Evolutionary conservation across 2,888 invertebrate genomes (phyloP).

Genomic region (Drosophila fulvimacula): DNA sequence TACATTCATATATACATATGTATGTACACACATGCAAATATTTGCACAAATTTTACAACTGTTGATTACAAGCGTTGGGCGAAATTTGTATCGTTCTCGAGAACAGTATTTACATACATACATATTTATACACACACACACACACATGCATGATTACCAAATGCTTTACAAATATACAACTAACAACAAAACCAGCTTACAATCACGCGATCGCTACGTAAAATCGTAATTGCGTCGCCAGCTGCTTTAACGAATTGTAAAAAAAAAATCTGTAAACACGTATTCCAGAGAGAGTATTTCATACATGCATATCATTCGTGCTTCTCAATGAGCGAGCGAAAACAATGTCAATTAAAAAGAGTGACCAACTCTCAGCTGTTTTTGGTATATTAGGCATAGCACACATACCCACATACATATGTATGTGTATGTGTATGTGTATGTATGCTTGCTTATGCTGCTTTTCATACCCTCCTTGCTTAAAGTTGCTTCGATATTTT

Average conservation of each 20-base stretch:
- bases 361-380: conserved; percentile 33
- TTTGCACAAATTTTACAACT: neutral
- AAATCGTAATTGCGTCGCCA: conserved; percentile 25
- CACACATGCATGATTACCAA: neutral
- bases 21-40: neutral
- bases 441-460: neutral
- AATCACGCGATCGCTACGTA: conserved; percentile 24
- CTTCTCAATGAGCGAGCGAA: neutral
- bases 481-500: neutral
- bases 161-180: neutral
- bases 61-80: neutral
- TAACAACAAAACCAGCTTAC: conserved; percentile 10
- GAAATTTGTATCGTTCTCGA: neutral
- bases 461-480: conserved; percentile 1
- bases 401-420: neutral
- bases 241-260: conserved; percentile 15
- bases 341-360: conserved; percentile 9
- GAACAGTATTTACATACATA: neutral
- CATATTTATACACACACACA: neutral
- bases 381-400: conserved; percentile 22
- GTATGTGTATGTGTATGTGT: neutral
- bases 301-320: neutral
- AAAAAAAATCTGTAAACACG: neutral
- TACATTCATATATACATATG: neutral
- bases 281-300: neutral